Base-by-base conservation (phyloP, 2,888 invertebrate species). In the Standfussiana lucernea region DNA sequence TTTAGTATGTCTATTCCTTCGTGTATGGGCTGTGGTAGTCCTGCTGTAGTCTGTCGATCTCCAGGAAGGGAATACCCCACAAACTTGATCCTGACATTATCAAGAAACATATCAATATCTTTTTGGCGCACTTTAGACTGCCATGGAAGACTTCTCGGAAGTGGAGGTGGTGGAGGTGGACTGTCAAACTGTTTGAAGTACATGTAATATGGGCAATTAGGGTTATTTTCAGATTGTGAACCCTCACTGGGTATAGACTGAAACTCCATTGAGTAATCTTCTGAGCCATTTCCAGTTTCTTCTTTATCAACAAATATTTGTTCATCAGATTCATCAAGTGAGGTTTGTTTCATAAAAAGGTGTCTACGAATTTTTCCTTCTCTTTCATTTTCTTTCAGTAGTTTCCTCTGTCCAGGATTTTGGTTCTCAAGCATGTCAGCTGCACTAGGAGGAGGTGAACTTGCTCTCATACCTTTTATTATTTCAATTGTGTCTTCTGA, bases 401-500 rank as follows among this genome's bases (percentile, higher is more conserved):
- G 77, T 89, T 94, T 93, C 90, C 98, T 98, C 85, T 98, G 97
- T 80, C 97, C 97, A 84, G 98, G 98, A 93, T 98, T 98, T 94
- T 98, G 99, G 83, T 98, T 98, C 93, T 99, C 99, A 73, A 99
- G 94, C 90, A 99, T 97, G 93, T 99, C 99, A 40, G 98, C 98
- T 56, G 99, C 99, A 93, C 98, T 99, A 3, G 98, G 98, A 2
- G 99, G 99, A 11, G 99, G 99, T 5, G 99, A 99, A 74, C 99
- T 99, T 0, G 99, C 98, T 88, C 99, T 97, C 99, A 99, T 99
- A 68, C 98, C 98, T 91, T 98, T 98, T 3, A 99, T 98, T n/a
- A 99, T 98, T 95, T 99, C 99, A 88, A 99, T 97, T 0, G 99
- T 99, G 94, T 99, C 99, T 96, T 99, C 99, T 80, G 98, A 98